Evolutionary conservation across 2,888 invertebrate genomes (phyloP), one percentile per base, ranked within the genome.

Genomic region (Phyllotreta cruciferae): DNA sequence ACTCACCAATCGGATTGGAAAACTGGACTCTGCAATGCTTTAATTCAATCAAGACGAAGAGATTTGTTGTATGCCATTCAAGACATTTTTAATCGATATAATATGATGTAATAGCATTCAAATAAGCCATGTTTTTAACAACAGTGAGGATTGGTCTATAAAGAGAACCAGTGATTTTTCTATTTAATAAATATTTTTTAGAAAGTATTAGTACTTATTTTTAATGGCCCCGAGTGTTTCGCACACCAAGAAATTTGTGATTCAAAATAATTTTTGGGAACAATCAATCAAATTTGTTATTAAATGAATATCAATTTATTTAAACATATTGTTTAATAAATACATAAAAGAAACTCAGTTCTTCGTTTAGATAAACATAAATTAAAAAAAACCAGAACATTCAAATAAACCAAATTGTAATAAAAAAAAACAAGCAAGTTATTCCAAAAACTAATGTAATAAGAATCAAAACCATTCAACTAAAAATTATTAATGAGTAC

Each of bases 401-500:
- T 49, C 49, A 9, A 14, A 49, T 36, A 49, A 49, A 35, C 49
- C 49, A 34, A 49, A 6, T 35, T 9, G 9, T 36, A 11, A 34
- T 35, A 24, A 49, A 49, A 47, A 47, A 34, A 49, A 49, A 34
- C 35, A 6, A 49, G 36, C 9, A 10, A 47, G 34, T 9, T 49
- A 49, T 49, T 49, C 35, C 49, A 35, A 14, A 47, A 24, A 49
- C 35, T 49, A 49, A 35, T 49, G 35, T 49, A 49, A 49, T 35
- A 49, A 49, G 49, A 49, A 49, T 10, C 11, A 39, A 53, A 53
- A 58, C 58, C 56, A 60, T 45, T 64, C 58, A 44, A 66, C 62
- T 62, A 52, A 62, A 60, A 60, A 63, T 60, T 63, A 66, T 54
- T 47, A 44, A 60, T 63, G 49, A 60, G 56, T 63, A 58, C 54